These are phyloP conservation scores for Cactoblastis cactorum DNA, from an alignment of 2,888 invertebrate genomes.

Conservation along the genomic window DNA sequence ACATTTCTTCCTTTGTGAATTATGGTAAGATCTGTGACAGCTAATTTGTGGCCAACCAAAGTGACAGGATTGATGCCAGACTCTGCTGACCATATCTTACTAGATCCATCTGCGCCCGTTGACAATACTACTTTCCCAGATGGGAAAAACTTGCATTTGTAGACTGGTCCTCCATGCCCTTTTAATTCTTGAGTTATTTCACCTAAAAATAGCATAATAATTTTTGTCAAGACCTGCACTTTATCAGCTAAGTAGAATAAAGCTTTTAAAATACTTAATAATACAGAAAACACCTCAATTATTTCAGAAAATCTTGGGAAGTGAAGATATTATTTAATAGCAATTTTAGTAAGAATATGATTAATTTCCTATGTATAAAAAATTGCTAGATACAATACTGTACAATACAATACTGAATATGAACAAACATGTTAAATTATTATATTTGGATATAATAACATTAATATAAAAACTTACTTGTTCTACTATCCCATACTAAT, in stretches of 20 bases:
- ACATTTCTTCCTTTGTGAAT: slow-evolving; percentile 85
- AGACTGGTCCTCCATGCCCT: slow-evolving; percentile 84
- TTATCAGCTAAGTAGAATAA: too few relatives aligned
- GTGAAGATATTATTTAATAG: too few relatives aligned
- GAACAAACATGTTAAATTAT: too few relatives aligned
- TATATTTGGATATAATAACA: too few relatives aligned
- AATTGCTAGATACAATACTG: too few relatives aligned
- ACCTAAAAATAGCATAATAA: slow-evolving; percentile 39
- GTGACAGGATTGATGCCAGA: slow-evolving; percentile 83
- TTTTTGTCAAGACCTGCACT: too few relatives aligned
- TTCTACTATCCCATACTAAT: slow-evolving; percentile 82
- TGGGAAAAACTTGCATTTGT: slow-evolving; percentile 84
- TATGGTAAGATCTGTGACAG: slow-evolving; percentile 81
- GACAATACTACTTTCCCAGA: slow-evolving; percentile 83
- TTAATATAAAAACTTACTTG: slow-evolving; percentile 59
- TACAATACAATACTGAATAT: too few relatives aligned
- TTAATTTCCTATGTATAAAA: too few relatives aligned
- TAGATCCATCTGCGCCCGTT: slow-evolving; percentile 83
- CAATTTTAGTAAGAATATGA: too few relatives aligned
- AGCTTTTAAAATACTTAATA: background rate
- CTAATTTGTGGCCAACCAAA: slow-evolving; percentile 82
- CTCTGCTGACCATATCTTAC: slow-evolving; percentile 85
- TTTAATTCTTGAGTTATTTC: slow-evolving; percentile 67
- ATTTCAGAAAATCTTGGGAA: too few relatives aligned
- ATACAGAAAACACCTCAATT: too few relatives aligned